Percentiles rank a stretch among this genome's conserved stretches.
phyloP scores from a whole-genome alignment of 1,140 invertebrate species.

The Tetraneura akinire region DNA sequence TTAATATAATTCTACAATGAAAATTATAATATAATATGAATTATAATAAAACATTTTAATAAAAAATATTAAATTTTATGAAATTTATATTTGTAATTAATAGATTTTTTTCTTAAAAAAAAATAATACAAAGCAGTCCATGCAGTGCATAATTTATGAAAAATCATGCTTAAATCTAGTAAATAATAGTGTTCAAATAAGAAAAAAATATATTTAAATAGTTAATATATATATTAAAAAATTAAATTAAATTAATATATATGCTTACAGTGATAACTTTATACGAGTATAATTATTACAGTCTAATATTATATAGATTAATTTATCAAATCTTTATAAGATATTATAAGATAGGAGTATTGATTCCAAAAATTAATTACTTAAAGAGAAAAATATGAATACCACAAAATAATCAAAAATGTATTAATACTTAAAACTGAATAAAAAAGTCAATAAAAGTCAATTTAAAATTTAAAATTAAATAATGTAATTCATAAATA shows the following conservation, averaged over 20 bases:
- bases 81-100: background rate
- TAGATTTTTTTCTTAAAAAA: background rate
- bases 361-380: too few relatives aligned
- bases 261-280: background rate
- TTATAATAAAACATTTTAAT: background rate
- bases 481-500: too few relatives aligned
- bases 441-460: too few relatives aligned
- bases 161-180: conserved; percentile 12
- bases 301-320: too few relatives aligned
- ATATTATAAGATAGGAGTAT: too few relatives aligned
- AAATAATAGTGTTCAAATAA: background rate
- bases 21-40: background rate
- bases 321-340: too few relatives aligned
- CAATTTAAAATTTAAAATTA: too few relatives aligned
- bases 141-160: background rate
- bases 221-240: background rate
- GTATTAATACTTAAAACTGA: too few relatives aligned
- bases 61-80: background rate
- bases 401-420: too few relatives aligned
- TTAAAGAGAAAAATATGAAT: too few relatives aligned
- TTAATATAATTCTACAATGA: background rate
- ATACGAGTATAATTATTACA: background rate
- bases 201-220: background rate
- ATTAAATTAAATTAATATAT: too few relatives aligned
- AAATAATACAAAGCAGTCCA: background rate